Conservation (phyloP, 2,797 vertebrate genomes). For the Pangasius djambal region DNA sequence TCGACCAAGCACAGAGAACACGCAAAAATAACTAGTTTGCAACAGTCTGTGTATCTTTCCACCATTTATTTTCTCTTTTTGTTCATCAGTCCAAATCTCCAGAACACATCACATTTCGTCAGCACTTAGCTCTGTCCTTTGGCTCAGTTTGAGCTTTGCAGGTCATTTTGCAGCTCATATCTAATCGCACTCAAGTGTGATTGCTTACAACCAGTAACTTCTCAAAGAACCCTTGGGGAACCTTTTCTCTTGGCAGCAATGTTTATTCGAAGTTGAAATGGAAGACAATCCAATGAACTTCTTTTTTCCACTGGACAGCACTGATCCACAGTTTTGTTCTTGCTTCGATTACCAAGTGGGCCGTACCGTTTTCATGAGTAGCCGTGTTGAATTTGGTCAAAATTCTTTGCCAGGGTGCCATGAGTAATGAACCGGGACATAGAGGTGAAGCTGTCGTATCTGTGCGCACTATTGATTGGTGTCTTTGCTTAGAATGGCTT, state of each 20-base stretch:
- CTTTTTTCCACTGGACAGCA: too few species aligned
- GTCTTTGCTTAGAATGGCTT: not conserved
- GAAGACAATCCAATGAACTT: too few species aligned
- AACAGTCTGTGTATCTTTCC: not conserved
- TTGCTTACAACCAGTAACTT: not conserved
- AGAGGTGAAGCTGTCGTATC: too few species aligned
- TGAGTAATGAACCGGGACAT: not conserved
- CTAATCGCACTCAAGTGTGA: not conserved
- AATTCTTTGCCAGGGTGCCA: not conserved
- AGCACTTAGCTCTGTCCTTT: not conserved
- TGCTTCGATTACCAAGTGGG: not conserved
- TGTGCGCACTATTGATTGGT: too few species aligned
- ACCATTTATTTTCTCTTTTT: not conserved
- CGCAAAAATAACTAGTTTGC: not conserved
- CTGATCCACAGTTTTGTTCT: not conserved
- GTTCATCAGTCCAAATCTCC: not conserved
- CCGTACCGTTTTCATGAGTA: not conserved
- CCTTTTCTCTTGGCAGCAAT: too few species aligned
- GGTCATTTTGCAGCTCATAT: not conserved
- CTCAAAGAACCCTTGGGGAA: too few species aligned
- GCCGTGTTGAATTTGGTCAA: not conserved
- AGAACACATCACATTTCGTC: not conserved
- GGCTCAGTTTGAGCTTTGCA: not conserved
- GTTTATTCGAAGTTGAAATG: too few species aligned
- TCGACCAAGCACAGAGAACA: not conserved